phyloP scores from a whole-genome alignment of 2,797 vertebrate species.

The Nannoperca australis region DNA sequence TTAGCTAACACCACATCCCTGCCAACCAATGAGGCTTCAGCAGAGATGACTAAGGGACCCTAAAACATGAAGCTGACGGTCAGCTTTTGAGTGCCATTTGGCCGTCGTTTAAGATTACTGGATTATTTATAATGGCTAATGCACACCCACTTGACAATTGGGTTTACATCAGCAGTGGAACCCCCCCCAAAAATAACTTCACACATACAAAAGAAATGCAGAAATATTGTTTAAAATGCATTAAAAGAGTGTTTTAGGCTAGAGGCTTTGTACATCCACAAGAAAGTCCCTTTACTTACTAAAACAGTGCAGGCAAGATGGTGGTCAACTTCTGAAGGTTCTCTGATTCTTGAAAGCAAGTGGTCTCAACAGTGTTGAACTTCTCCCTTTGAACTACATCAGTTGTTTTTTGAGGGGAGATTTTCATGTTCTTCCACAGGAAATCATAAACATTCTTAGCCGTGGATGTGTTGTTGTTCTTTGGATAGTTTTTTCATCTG shows the following conservation, averaged over 20 bases:
- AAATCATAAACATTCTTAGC: not conserved
- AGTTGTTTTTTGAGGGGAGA: not conserved
- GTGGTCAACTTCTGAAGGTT: not conserved
- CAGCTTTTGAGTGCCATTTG: constrained; percentile 4
- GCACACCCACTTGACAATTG: not conserved
- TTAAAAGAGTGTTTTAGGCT: not conserved
- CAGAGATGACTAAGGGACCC: constrained; percentile 1
- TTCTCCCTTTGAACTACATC: not conserved
- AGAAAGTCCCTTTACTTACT: not conserved
- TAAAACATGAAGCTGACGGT: not conserved
- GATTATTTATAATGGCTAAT: not conserved
- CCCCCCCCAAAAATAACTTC: not conserved
- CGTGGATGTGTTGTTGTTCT: not conserved
- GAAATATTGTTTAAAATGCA: not conserved
- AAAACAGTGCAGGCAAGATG: not conserved
- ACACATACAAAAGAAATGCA: not conserved
- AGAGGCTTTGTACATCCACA: not conserved
- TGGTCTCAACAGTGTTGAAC: not conserved
- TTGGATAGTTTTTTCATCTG: not conserved
- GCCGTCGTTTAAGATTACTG: not conserved
- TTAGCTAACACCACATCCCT: constrained; percentile 3
- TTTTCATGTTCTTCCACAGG: not conserved
- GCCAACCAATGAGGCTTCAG: constrained; percentile 17
- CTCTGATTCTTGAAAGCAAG: not conserved
- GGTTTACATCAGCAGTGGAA: not conserved